Evolutionary conservation across 2,113 vertebrate species (phyloP).

Genomic region (Tursiops truncatus): DNA sequence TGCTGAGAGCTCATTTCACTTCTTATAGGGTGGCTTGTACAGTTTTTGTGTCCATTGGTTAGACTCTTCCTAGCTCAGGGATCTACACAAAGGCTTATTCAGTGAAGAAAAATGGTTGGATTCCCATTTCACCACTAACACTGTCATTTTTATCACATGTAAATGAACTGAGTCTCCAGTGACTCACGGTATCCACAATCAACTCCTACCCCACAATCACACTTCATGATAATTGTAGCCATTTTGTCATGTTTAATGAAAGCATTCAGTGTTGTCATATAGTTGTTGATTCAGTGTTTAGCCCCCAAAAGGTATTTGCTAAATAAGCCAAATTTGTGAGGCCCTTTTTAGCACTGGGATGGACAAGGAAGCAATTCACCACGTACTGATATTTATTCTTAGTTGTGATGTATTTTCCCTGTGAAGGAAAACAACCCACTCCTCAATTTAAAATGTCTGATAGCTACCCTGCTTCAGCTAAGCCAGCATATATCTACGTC

Average conservation of each 20-base stretch:
- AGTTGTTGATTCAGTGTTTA: neutral
- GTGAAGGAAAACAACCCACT: neutral
- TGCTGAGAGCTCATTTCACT: constrained; percentile 10
- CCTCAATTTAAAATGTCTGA: neutral
- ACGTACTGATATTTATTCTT: neutral
- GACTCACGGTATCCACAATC: constrained; percentile 56
- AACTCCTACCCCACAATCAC: constrained; percentile 26
- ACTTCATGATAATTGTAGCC: neutral
- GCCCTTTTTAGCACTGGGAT: neutral
- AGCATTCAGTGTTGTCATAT: neutral
- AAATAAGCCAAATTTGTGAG: constrained; percentile 32
- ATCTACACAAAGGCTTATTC: constrained; percentile 41
- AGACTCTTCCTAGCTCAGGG: constrained; percentile 2
- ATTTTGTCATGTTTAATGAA: neutral
- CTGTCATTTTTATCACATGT: constrained; percentile 47
- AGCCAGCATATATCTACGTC: neutral
- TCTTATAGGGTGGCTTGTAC: neutral
- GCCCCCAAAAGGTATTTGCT: constrained; percentile 38
- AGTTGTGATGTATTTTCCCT: neutral
- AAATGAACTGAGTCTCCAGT: constrained; percentile 55
- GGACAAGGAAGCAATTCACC: neutral
- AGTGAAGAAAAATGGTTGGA: constrained; percentile 30
- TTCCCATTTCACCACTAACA: constrained; percentile 7
- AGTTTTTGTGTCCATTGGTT: neutral
- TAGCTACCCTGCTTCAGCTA: neutral